These are phyloP conservation scores for Setophaga kirtlandii DNA, from an alignment of 2,113 vertebrate genomes.

Conservation along the genomic window DNA sequence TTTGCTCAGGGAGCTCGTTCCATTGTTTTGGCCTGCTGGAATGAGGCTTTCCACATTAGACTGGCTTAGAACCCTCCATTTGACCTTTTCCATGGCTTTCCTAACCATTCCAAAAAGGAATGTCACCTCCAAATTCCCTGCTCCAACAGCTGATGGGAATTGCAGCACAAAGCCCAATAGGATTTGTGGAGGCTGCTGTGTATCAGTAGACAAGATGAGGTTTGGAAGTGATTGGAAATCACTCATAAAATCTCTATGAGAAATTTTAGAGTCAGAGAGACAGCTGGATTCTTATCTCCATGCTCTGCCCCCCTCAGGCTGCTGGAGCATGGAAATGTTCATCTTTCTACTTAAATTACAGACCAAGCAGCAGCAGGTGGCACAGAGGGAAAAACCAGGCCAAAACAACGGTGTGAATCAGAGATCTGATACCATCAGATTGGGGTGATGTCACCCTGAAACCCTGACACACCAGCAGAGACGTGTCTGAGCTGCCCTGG, in stretches of 20 bases:
- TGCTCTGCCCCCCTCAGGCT: constrained; percentile 27
- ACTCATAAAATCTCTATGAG: constrained; percentile 30
- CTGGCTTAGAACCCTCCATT: background rate
- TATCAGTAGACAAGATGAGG: background rate
- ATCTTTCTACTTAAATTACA: background rate
- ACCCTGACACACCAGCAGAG: accelerated
- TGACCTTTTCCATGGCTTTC: background rate
- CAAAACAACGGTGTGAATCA: background rate
- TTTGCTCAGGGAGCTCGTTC: background rate
- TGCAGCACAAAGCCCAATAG: background rate
- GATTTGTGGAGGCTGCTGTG: background rate
- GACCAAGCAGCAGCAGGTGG: background rate
- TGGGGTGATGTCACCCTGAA: background rate
- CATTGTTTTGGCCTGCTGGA: background rate
- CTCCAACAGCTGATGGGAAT: background rate
- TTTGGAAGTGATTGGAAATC: constrained; percentile 48
- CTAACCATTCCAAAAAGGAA: background rate
- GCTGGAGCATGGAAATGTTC: background rate
- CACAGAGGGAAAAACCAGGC: background rate
- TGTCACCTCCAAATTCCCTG: background rate
- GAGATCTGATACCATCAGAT: background rate
- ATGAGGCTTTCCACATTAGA: background rate
- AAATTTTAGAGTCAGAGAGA: constrained; percentile 27
- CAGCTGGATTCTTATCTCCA: constrained; percentile 9
- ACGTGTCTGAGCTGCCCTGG: accelerated